Evolutionary conservation across 2,888 invertebrate species (phyloP).

Genomic region (Lysandra coridon): DNA sequence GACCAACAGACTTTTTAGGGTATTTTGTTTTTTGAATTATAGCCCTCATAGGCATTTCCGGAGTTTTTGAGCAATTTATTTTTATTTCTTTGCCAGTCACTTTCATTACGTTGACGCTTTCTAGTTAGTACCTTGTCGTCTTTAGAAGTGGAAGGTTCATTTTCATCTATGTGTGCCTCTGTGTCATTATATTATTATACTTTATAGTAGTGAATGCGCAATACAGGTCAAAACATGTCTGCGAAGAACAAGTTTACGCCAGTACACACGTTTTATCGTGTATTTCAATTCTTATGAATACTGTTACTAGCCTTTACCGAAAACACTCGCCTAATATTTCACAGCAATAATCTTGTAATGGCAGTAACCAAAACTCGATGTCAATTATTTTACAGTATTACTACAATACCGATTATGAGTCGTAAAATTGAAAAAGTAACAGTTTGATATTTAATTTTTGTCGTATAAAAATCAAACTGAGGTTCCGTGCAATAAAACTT

Average conservation of each 20-base stretch:
- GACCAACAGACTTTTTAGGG: no score
- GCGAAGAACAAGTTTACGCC: conserved; percentile 31
- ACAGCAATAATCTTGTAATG: conserved; percentile 25
- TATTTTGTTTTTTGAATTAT: no score
- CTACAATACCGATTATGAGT: conserved; percentile 24
- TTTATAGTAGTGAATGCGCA: conserved; percentile 31
- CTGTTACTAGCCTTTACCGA: conserved; percentile 30
- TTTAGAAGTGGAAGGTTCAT: no score
- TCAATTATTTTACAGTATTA: conserved; percentile 32
- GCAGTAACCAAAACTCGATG: conserved; percentile 31
- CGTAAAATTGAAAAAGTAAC: conserved; percentile 14
- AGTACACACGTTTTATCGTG: conserved; percentile 33
- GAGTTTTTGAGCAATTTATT: no score
- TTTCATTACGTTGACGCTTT: no score
- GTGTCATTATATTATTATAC: no score
- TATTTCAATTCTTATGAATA: conserved; percentile 30
- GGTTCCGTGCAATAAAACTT: conserved; percentile 33
- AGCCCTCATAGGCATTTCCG: no score
- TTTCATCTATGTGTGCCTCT: no score
- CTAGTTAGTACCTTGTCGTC: no score
- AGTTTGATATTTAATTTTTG: conserved; percentile 30
- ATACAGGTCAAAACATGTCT: conserved; percentile 33
- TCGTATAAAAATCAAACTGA: conserved; percentile 29
- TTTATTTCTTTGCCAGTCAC: no score
- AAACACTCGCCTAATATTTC: conserved; percentile 28